A percentile compares a stretch with the other conserved stretches of the same genome.
Conservation (phyloP, 2,113 vertebrate genomes). For the Heptranchias perlo region DNA sequence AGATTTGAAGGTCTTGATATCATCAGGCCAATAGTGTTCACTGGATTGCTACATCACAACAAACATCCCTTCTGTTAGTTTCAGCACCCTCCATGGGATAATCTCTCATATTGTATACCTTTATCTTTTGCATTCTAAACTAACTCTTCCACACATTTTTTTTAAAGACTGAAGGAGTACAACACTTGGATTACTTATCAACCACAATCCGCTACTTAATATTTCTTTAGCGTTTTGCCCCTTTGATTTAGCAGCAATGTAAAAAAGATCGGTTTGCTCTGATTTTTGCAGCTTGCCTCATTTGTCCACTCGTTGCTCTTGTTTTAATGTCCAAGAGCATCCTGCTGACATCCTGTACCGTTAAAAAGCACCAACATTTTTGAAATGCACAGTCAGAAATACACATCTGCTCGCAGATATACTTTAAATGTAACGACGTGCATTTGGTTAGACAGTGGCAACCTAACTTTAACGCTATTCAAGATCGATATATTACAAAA, state of each 20-base stretch:
- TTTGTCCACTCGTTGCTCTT: not conserved
- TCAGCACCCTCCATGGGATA: too few relatives aligned
- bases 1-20: not conserved
- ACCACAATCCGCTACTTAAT: not conserved
- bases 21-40: not conserved
- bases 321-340: not conserved
- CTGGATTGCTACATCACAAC: too few relatives aligned
- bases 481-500: not conserved
- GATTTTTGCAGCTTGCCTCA: not conserved
- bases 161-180: too few relatives aligned
- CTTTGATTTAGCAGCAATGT: not conserved
- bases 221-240: not conserved
- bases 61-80: not conserved
- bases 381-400: not conserved
- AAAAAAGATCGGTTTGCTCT: not conserved
- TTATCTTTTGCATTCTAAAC: not conserved
- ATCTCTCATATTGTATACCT: too few relatives aligned
- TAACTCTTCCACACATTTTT: not conserved
- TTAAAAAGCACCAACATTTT: not conserved
- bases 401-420: not conserved
- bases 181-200: not conserved
- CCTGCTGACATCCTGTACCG: not conserved
- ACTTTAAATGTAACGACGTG: not conserved
- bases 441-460: not conserved
- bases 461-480: too few relatives aligned